These are phyloP conservation scores for Drosophila burlai DNA, from an alignment of 1,140 invertebrate species.

Conservation along the genomic window DNA sequence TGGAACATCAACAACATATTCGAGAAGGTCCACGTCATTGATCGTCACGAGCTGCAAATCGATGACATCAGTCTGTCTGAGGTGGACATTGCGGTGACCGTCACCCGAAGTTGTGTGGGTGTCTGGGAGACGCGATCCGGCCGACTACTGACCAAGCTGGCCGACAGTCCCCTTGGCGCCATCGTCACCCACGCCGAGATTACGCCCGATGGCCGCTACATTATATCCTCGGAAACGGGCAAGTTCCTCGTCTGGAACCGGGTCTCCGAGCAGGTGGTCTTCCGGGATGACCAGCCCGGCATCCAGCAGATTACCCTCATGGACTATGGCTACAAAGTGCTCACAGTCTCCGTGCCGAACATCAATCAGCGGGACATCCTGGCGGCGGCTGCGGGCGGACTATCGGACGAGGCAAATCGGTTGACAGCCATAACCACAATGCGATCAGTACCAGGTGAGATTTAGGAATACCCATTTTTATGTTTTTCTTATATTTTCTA, in stretches of 20 bases:
- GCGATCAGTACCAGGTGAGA: constrained; percentile 89
- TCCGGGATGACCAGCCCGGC: constrained; percentile 93
- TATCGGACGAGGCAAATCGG: constrained; percentile 86
- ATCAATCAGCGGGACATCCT: constrained; percentile 85
- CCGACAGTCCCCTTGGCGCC: constrained; percentile 96
- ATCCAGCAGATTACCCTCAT: constrained; percentile 94
- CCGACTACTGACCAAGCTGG: constrained; percentile 92
- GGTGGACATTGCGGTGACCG: constrained; percentile 92
- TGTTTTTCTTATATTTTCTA: not conserved
- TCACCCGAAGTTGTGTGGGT: constrained; percentile 96
- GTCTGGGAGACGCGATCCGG: constrained; percentile 97
- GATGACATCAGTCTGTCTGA: constrained; percentile 95
- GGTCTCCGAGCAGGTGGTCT: constrained; percentile 92
- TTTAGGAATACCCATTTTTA: not conserved
- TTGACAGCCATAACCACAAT: constrained; percentile 89
- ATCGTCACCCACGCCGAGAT: constrained; percentile 97
- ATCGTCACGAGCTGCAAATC: constrained; percentile 97
- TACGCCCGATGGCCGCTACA: constrained; percentile 93
- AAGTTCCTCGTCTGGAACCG: constrained; percentile 97
- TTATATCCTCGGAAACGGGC: constrained; percentile 96
- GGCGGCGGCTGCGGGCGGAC: constrained; percentile 46
- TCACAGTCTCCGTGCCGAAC: constrained; percentile 92
- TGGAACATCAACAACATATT: constrained; percentile 99
- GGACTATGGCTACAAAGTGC: constrained; percentile 92
- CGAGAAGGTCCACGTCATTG: constrained; percentile 98